Evolutionary conservation across 2,888 invertebrate species (phyloP), one percentile per base, ranked within the genome.

Genomic region (Eustalomyia histrio): DNA sequence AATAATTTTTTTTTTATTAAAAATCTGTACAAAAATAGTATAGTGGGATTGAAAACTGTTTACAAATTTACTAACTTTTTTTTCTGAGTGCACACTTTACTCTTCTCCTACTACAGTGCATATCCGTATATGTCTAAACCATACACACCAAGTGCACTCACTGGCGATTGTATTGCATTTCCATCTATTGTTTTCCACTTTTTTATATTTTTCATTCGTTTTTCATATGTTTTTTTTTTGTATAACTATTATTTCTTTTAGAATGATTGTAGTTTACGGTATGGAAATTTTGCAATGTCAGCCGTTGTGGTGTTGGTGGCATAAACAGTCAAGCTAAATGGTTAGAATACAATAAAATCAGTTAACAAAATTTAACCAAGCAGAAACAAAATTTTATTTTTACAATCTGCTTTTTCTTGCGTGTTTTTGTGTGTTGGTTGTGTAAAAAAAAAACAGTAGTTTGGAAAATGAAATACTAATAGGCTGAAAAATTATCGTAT

Each of bases 271-370:
- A 10, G 29, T 21, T 58, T 29, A 29, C 29, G 29, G 35, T 4
- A 12, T 50, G 47, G 29, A 67, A 57, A 58, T 58, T 71, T 60
- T 71, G 74, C 61, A 21, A 78, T 78, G 78, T 81, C 74, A 75
- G 74, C 47, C 55, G 50, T 65, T 35, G 68, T 61, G 73, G 33
- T 24, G 50, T 69, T 61, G 73, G 33, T 24, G 50, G 58, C 61
- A 18, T 57, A 58, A 61, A 47, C 57, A 72, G 39, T 60, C 39
- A 60, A 60, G 18, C 18, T 57, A 71, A 63, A 67, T 71, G 50
- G 58, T 78, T 52, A 14, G 61, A n/a, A 21, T 21, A 71, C 65
- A 78, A 78, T 67, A 61, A 74, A 78, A 74, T 71, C 78, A 65
- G 69, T 71, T 71, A 67, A 33, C 69, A 76, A 72, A 78, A 74